These are phyloP conservation scores for Crocodylus rhombifer DNA, from an alignment of 2,797 vertebrate species.

Conservation along the genomic window DNA sequence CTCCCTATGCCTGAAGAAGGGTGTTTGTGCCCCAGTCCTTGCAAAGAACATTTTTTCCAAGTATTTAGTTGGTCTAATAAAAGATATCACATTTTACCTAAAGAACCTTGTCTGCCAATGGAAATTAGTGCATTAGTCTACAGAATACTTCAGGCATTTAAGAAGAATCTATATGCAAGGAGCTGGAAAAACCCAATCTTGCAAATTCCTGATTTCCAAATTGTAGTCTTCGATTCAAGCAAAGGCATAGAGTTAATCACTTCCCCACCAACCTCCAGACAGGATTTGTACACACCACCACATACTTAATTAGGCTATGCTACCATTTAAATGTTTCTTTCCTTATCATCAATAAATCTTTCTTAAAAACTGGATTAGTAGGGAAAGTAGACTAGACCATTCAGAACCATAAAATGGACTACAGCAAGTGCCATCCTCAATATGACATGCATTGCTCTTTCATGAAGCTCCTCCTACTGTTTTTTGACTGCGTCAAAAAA, in stretches of 20 bases:
- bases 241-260: not conserved
- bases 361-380: not conserved
- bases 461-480: not conserved
- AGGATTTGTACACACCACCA: too few species aligned
- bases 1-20: too few species aligned
- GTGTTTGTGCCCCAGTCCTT: too few species aligned
- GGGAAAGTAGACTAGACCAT: not conserved
- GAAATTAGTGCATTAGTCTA: not conserved
- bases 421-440: not conserved
- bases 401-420: not conserved
- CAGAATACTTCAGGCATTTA: not conserved
- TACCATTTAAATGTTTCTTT: not conserved
- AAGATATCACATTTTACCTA: too few species aligned
- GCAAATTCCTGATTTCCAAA: too few species aligned
- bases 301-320: not conserved
- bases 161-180: not conserved
- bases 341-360: not conserved
- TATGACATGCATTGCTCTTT: not conserved
- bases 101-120: too few species aligned
- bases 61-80: too few species aligned
- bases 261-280: not conserved
- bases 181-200: too few species aligned
- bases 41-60: too few species aligned
- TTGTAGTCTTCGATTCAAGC: not conserved
- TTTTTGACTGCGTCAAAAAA: not conserved